phyloP scores from a whole-genome alignment of 2,113 vertebrate genomes.

The Gobius niger region DNA sequence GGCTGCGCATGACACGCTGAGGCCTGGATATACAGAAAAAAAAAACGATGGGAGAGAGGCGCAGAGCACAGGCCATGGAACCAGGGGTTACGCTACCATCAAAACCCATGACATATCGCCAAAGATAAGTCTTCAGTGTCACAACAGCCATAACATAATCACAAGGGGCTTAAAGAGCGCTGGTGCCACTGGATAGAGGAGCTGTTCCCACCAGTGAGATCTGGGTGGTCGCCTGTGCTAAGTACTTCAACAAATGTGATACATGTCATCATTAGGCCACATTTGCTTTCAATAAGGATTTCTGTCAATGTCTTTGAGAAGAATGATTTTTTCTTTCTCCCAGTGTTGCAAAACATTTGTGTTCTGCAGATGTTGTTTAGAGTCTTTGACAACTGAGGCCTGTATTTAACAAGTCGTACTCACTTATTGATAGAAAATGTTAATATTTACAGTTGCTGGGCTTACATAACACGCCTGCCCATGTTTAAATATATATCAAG shows the following conservation, averaged over 20 bases:
- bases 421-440: not conserved
- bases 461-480: no score
- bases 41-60: conserved; percentile 35
- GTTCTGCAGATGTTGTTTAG: not conserved
- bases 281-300: conserved; percentile 4
- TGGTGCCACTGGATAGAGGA: conserved; percentile 27
- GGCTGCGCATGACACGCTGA: conserved; percentile 38
- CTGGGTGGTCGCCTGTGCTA: conserved; percentile 5
- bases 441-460: not conserved
- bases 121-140: conserved; percentile 67
- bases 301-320: not conserved
- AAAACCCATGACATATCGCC: conserved; percentile 59
- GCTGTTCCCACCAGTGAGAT: conserved; percentile 7
- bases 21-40: conserved; percentile 16
- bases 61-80: conserved; percentile 43
- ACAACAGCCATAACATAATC: conserved; percentile 59
- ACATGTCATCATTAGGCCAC: conserved; percentile 1
- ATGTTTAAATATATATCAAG: no score
- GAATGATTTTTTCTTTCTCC: not conserved
- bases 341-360: not conserved
- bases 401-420: not conserved
- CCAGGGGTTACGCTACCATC: conserved; percentile 59
- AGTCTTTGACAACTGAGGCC: not conserved
- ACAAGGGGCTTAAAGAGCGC: conserved; percentile 38
- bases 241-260: conserved; percentile 2